A percentile compares a stretch with the other conserved stretches of the same genome.
These are phyloP conservation scores for Chalcis sispes DNA, from an alignment of 2,888 invertebrate species.

Conservation along the genomic window DNA sequence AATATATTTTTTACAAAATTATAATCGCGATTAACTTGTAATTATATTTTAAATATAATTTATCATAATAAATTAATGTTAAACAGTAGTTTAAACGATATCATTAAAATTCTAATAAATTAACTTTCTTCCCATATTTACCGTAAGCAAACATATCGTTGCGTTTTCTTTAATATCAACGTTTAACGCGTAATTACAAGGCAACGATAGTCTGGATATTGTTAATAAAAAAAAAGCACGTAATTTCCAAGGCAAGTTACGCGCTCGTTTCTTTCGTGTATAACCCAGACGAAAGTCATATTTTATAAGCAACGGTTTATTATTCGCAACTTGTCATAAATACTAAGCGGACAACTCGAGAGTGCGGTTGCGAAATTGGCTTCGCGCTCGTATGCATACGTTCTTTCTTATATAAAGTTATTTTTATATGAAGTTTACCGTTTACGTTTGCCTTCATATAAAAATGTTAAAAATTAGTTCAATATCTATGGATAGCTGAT, in stretches of 20 bases:
- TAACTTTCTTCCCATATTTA: too few relatives aligned
- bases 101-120: too few relatives aligned
- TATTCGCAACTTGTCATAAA: constrained; percentile 7
- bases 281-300: constrained; percentile 25
- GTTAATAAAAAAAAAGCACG: constrained; percentile 24
- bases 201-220: constrained; percentile 12
- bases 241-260: constrained; percentile 21
- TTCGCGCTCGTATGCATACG: constrained; percentile 4
- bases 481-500: too few relatives aligned
- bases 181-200: neutral
- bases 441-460: neutral
- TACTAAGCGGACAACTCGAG: neutral
- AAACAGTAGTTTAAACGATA: too few relatives aligned
- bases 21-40: too few relatives aligned
- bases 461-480: constrained; percentile 1
- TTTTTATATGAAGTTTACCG: neutral
- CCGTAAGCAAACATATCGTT: too few relatives aligned
- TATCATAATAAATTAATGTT: too few relatives aligned
- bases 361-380: constrained; percentile 25
- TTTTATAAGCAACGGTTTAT: constrained; percentile 42
- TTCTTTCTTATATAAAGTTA: constrained; percentile 20
- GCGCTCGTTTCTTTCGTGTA: neutral
- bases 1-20: too few relatives aligned
- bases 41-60: too few relatives aligned
- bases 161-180: neutral